Evolutionary conservation across 2,797 vertebrate species (phyloP).

Genomic region (Parauchenoglanis ngamensis): DNA sequence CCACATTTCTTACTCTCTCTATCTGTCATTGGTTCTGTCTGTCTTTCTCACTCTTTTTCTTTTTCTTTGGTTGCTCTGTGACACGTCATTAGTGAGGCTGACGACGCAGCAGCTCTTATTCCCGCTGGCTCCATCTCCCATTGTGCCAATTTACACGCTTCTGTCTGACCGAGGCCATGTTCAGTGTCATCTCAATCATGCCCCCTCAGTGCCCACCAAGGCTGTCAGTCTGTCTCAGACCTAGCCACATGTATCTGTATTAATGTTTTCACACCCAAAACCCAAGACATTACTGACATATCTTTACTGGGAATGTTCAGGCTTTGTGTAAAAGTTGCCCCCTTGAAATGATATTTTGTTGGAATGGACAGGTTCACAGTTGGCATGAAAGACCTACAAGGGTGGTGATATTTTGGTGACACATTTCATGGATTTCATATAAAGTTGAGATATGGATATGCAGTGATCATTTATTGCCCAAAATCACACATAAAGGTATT

Average conservation of each 20-base stretch:
- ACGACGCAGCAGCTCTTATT: slow-evolving; percentile 42
- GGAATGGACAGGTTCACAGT: not conserved
- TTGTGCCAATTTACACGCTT: slow-evolving; percentile 55
- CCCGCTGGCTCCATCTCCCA: slow-evolving; percentile 46
- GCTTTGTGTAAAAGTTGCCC: not conserved
- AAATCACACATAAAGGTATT: not conserved
- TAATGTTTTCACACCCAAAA: not conserved
- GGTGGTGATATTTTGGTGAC: not conserved
- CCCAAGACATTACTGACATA: not conserved
- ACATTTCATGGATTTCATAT: not conserved
- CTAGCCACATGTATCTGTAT: slow-evolving; percentile 21
- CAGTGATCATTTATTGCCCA: too few species aligned
- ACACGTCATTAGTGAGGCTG: slow-evolving; percentile 45
- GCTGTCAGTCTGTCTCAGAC: slow-evolving; percentile 39
- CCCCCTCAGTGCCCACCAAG: slow-evolving; percentile 21
- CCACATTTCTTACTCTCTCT: not conserved
- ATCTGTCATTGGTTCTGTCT: slow-evolving; percentile 19
- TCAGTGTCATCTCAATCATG: slow-evolving; percentile 46
- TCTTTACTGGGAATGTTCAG: not conserved
- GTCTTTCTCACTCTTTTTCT: not conserved
- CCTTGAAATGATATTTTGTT: not conserved
- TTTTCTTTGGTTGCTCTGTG: slow-evolving; percentile 42
- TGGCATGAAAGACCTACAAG: too few species aligned
- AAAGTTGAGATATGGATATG: not conserved
- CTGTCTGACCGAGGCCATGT: slow-evolving; percentile 34